Base-by-base conservation (phyloP, 2,888 invertebrate species). In the Corbicula japonica region DNA sequence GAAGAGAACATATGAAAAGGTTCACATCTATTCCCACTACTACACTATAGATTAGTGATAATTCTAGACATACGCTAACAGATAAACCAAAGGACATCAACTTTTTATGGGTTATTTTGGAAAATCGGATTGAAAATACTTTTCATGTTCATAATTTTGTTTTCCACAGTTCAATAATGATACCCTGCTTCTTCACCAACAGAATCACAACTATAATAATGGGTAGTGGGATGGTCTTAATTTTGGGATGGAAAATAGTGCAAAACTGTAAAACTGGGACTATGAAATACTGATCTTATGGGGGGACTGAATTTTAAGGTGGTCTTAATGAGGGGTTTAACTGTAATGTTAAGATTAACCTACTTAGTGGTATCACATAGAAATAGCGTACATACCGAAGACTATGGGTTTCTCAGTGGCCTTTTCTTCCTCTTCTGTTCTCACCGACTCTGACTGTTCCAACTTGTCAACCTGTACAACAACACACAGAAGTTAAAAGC, bases 391-490 rank as follows among this genome's bases (percentile, higher is more conserved):
- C 95, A 94, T 92, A 96, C 96, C 97, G 94, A 98, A 97, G 94
- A 99, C 98, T 95, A 98, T 97, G 80, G 97, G 97, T 80, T 92
- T 89, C 58, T 93, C 92, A 66, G 92, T 92, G 15, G 91, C 92
- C 68, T 92, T 93, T 82, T 93, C 92, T 86, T 93, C 94, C 58
- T 99, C 99, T 91, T 98, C 98, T 92, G 97, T 96, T 85, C 99
- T 96, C 92, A 98, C 97, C 72, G 97, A 97, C 94, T 99, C 99
- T 5, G 98, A 96, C 93, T 98, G 97, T 94, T 99, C 99, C 85
- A 99, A 94, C 94, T 98, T 98, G 94, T 99, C 99, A 81, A 99
- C 97, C 96, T 99, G 95, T 23, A 30, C n/a, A 48, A 10, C 32
- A 4, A 52, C 26, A 52, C 15, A 52, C 21, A 10, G 48, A 21